phyloP scores from a whole-genome alignment of 2,113 vertebrate species.

The Isichthys henryi region DNA sequence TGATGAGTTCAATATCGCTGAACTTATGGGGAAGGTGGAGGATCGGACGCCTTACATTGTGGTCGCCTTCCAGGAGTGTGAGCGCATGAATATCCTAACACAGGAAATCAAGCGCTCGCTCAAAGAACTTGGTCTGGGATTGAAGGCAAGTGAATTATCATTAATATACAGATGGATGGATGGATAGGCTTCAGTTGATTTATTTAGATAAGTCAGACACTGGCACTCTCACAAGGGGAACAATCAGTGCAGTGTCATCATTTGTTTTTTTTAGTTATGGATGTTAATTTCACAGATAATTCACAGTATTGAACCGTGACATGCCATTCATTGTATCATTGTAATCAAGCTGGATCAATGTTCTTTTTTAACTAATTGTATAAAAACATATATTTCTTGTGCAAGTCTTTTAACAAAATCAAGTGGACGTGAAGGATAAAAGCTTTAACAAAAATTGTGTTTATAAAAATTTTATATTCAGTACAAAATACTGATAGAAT shows the following conservation, averaged over 20 bases:
- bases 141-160: conserved; percentile 67
- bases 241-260: neutral
- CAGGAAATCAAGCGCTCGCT: conserved; percentile 73
- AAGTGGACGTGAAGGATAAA: neutral
- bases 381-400: neutral
- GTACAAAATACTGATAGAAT: neutral
- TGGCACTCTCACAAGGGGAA: neutral
- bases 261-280: neutral
- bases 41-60: conserved; percentile 80
- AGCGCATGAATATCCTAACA: conserved; percentile 83
- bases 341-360: neutral
- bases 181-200: neutral
- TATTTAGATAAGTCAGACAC: neutral
- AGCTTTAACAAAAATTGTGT: neutral
- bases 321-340: too few species aligned
- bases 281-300: neutral
- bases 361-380: neutral
- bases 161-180: neutral
- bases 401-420: neutral
- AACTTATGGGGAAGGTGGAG: conserved; percentile 73
- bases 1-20: conserved; percentile 78
- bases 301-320: neutral
- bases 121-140: conserved; percentile 69
- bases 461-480: neutral
- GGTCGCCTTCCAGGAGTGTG: conserved; percentile 89